Evolutionary conservation across 2,888 invertebrate species (phyloP).

Genomic region (Harpagoxenus sublaevis): DNA sequence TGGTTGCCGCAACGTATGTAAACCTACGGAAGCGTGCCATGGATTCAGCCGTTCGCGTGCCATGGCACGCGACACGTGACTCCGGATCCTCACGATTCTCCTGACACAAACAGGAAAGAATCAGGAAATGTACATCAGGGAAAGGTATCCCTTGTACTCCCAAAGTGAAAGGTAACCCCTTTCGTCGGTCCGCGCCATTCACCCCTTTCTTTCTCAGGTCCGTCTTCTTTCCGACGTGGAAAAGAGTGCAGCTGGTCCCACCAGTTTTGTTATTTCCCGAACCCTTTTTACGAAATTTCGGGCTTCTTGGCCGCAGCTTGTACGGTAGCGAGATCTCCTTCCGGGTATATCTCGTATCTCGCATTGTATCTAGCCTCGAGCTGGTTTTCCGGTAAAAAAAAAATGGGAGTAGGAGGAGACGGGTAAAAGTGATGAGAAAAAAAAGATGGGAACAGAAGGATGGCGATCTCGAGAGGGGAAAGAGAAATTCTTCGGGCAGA

Average conservation of each 20-base stretch:
- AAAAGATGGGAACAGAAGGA: slow-evolving; percentile 43
- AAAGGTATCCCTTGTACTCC: slow-evolving; percentile 46
- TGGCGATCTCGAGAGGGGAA: slow-evolving; percentile 7
- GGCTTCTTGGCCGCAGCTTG: slow-evolving; percentile 52
- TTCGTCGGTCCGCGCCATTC: slow-evolving; percentile 57
- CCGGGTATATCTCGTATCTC: slow-evolving; percentile 71
- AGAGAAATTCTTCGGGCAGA: slow-evolving; percentile 39
- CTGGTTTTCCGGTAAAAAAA: slow-evolving; percentile 59
- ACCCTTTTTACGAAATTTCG: slow-evolving; percentile 71
- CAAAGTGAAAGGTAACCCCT: slow-evolving; percentile 50
- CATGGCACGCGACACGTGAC: slow-evolving; percentile 78
- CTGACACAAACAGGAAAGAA: slow-evolving; percentile 61
- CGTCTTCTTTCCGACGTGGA: slow-evolving; percentile 67
- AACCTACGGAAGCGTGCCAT: slow-evolving; percentile 47
- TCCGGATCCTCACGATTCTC: slow-evolving; percentile 63
- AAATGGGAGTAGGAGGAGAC: slow-evolving; percentile 53
- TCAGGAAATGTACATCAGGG: slow-evolving; percentile 62
- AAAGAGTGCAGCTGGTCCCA: slow-evolving; percentile 65
- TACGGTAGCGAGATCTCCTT: slow-evolving; percentile 61
- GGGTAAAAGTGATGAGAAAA: slow-evolving; percentile 61
- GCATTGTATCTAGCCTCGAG: slow-evolving; percentile 66
- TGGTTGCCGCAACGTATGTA: slow-evolving; percentile 42
- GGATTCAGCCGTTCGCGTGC: slow-evolving; percentile 71
- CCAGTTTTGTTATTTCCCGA: slow-evolving; percentile 61
- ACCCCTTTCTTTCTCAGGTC: slow-evolving; percentile 68